Conservation (phyloP, 2,113 vertebrate genomes). For the Phrynosoma blainvillii region DNA sequence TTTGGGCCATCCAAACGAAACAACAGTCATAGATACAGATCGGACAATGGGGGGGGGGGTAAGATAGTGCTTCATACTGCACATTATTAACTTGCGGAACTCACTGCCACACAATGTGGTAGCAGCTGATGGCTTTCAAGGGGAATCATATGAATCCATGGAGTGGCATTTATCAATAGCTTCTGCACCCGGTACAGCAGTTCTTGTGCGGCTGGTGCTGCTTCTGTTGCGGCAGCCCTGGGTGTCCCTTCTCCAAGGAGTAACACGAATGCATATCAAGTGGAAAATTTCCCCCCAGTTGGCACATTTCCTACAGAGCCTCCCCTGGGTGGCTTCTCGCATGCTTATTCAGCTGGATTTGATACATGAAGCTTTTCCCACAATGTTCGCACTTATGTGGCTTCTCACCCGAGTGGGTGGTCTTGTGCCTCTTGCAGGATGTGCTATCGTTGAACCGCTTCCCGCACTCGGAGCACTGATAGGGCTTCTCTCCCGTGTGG, state of each 20-base stretch:
- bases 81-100: not conserved
- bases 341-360: not conserved
- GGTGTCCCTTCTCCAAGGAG: not conserved
- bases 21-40: not conserved
- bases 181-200: not conserved
- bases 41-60: not conserved
- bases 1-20: not conserved
- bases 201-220: not conserved
- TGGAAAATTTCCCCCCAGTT: not conserved
- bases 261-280: not conserved
- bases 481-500: constrained; percentile 6
- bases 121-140: not conserved
- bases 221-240: not conserved
- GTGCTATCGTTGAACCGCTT: not conserved
- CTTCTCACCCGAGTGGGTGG: not conserved
- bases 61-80: not conserved
- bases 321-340: not conserved
- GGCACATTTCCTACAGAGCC: not conserved
- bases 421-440: not conserved
- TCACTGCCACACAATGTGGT: not conserved
- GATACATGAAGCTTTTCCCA: not conserved
- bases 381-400: not conserved
- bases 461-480: not conserved
- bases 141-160: not conserved
- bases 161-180: not conserved